phyloP scores from a whole-genome alignment of 2,113 vertebrate species.

The Polypterus bichir region DNA sequence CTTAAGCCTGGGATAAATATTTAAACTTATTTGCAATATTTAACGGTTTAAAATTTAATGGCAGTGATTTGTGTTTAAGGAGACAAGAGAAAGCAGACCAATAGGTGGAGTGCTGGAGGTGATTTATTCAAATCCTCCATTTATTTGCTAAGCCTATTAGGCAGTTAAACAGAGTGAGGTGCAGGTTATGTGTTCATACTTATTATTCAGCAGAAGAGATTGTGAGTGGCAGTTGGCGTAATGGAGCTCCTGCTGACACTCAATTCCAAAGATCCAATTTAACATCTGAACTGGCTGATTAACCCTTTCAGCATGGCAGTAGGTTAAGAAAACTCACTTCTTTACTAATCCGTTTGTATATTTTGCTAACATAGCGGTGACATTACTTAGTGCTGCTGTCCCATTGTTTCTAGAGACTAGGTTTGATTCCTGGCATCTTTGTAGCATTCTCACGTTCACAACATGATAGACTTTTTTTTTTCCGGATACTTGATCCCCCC shows the following conservation, averaged over 20 bases:
- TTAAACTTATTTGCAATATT: constrained; percentile 25
- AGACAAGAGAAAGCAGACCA: constrained; percentile 23
- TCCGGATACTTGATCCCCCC: too few relatives aligned
- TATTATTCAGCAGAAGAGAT: constrained; percentile 7
- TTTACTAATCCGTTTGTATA: too few relatives aligned
- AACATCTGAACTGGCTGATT: constrained; percentile 24
- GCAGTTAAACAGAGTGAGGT: constrained; percentile 31
- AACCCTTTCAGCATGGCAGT: constrained; percentile 20
- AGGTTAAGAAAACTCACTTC: too few relatives aligned
- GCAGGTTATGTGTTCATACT: constrained; percentile 2
- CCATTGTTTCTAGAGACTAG: too few relatives aligned
- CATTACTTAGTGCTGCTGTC: too few relatives aligned
- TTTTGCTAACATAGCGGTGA: too few relatives aligned
- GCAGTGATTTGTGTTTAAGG: constrained; percentile 19
- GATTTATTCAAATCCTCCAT: constrained; percentile 52
- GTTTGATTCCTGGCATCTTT: too few relatives aligned
- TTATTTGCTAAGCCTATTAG: constrained; percentile 54
- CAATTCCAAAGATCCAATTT: constrained; percentile 36
- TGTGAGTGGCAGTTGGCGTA: constrained; percentile 37
- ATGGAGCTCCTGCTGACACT: constrained; percentile 43
- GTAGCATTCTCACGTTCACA: too few relatives aligned
- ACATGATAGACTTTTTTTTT: too few relatives aligned
- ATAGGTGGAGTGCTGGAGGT: constrained; percentile 34
- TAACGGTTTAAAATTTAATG: constrained; percentile 25
- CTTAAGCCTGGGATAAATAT: constrained; percentile 24